Evolutionary conservation across 1,140 invertebrate genomes (phyloP).

Genomic region (Lamellibrachia luymesi): DNA sequence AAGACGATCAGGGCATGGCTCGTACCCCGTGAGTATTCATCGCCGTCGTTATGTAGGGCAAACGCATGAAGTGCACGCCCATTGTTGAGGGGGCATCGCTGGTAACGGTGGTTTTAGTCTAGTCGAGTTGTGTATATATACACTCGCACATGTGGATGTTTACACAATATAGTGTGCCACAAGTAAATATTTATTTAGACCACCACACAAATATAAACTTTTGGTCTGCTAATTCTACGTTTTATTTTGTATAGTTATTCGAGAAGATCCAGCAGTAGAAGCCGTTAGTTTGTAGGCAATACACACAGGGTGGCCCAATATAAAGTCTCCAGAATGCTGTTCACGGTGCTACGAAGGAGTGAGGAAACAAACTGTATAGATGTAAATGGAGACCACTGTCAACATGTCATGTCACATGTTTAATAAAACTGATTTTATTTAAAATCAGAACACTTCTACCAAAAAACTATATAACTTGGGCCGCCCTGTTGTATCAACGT

Average conservation of each 20-base stretch:
- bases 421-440: too few species aligned
- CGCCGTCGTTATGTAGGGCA: not conserved
- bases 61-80: not conserved
- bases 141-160: not conserved
- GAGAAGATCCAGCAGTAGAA: too few species aligned
- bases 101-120: not conserved
- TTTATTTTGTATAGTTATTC: not conserved
- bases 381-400: too few species aligned
- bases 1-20: conserved; percentile 23
- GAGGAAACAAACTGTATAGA: too few species aligned
- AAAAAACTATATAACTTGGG: too few species aligned
- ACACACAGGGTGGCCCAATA: too few species aligned
- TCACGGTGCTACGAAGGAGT: too few species aligned
- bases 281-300: too few species aligned
- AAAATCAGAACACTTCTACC: too few species aligned
- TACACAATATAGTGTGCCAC: not conserved
- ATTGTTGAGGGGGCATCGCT: not conserved
- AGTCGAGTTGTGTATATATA: not conserved
- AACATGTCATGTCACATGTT: too few species aligned
- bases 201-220: not conserved
- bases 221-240: not conserved
- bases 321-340: too few species aligned
- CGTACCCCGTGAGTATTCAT: conserved; percentile 21
- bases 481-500: too few species aligned
- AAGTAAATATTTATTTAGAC: not conserved